phyloP scores from a whole-genome alignment of 2,113 vertebrate genomes.

The Brachyistius frenatus region DNA sequence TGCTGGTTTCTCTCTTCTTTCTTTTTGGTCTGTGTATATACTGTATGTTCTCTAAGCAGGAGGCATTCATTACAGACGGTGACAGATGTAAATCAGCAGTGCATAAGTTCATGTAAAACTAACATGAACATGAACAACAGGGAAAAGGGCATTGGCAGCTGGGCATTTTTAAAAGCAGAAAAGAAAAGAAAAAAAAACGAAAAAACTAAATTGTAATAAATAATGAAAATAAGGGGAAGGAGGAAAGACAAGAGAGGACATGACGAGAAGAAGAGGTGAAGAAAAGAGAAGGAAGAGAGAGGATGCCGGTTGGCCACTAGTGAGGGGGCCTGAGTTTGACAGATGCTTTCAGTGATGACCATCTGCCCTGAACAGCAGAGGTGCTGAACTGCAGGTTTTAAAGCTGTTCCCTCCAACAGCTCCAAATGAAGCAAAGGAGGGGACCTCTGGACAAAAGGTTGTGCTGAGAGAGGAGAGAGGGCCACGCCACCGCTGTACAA shows the following conservation, averaged over 20 bases:
- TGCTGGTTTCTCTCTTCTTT: neutral
- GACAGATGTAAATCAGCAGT: constrained; percentile 51
- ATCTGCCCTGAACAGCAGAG: constrained; percentile 86
- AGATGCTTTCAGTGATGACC: constrained; percentile 85
- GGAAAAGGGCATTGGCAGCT: neutral
- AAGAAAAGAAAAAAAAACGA: neutral
- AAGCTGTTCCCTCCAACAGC: constrained; percentile 78
- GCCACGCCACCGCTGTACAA: constrained; percentile 87
- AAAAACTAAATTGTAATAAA: neutral
- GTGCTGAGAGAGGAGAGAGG: constrained; percentile 85
- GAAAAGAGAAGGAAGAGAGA: constrained; percentile 54
- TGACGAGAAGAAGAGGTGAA: constrained; percentile 5
- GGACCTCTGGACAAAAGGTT: constrained; percentile 90
- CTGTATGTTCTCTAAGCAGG: neutral
- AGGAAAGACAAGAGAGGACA: constrained; percentile 1
- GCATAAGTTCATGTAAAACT: constrained; percentile 33
- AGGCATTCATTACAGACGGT: constrained; percentile 33
- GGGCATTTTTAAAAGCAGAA: neutral
- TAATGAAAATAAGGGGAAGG: constrained; percentile 1
- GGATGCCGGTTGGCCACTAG: constrained; percentile 63
- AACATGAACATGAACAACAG: constrained; percentile 19
- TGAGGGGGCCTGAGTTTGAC: constrained; percentile 82
- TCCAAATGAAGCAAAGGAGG: constrained; percentile 85
- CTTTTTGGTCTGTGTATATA: neutral
- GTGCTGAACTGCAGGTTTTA: constrained; percentile 85